Evolutionary conservation across 2,797 vertebrate species (phyloP), one percentile per base, ranked within the genome.

Genomic region (Oceanodroma leucorhoa): DNA sequence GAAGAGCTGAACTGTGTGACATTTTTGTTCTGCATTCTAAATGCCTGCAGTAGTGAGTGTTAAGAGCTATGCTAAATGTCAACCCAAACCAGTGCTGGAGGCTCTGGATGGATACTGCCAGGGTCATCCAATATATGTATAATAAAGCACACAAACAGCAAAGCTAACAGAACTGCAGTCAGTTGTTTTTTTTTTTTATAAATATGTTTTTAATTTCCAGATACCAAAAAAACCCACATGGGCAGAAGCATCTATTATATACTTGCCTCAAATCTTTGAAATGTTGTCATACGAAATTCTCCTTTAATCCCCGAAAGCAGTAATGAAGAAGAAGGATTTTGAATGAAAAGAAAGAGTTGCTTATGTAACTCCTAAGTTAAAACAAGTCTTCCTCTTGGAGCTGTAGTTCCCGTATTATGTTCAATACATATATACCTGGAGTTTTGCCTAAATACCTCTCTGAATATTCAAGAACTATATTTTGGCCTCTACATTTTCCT

Each of bases 181-280:
- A 46, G 34, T 22, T 11, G 15, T n/a, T 70, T 89, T 11, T 18
- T n/a, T 70, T 89, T 30, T 30, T 53, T 11, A 69, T 16, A 80
- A 58, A 60, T 16, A 9, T 55, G 38, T 14, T 55, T 89, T 54
- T 84, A 7, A 45, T 79, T 91, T 84, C 43, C 72, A 83, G 38
- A 18, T 43, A 65, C 54, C 26, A 46, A 77, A 50, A 62, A 57
- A 23, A 36, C 8, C 46, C 27, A 64, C 29, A 43, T 12, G 23
- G 67, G 80, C 54, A 95, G 69, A 86, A 79, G 77, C 34, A 29
- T 71, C 70, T 86, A 19, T 87, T 43, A 87, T 91, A 97, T 98
- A 99, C 99, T 99, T 99, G 99, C 99, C 99, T 99, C 99, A 98
- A 99, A 98, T 98, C 99, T 99, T 96, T 99, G 99, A 98, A 99